Evolutionary conservation across 2,113 vertebrate genomes (phyloP).

Genomic region (Upupa epops): DNA sequence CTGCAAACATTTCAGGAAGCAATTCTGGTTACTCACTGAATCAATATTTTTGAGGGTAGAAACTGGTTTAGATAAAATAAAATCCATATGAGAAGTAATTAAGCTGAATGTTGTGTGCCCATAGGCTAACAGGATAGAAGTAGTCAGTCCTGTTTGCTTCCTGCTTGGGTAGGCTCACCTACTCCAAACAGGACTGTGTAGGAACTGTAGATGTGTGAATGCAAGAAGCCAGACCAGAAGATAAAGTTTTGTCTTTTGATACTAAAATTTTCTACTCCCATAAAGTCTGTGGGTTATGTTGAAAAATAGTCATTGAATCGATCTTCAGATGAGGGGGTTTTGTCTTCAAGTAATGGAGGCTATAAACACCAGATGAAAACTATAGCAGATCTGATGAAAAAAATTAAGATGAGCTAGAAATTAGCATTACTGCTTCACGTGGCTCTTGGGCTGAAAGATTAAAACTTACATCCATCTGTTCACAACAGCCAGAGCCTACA

Average conservation of each 20-base stretch:
- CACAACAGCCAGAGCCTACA: neutral
- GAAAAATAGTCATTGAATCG: neutral
- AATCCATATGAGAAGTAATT: neutral
- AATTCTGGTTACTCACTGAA: neutral
- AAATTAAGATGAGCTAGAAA: neutral
- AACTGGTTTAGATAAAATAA: conserved; percentile 13
- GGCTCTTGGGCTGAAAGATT: neutral
- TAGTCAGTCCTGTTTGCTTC: neutral
- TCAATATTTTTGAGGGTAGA: neutral
- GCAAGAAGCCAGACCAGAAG: neutral
- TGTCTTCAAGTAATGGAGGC: neutral
- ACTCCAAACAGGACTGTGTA: neutral
- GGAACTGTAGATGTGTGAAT: neutral
- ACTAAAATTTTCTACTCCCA: neutral
- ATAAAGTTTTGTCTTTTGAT: neutral
- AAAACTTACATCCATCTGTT: neutral
- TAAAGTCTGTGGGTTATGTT: neutral
- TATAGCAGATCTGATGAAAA: neutral
- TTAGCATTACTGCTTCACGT: neutral
- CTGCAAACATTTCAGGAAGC: conserved; percentile 21
- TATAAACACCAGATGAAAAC: neutral
- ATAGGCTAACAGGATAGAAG: neutral
- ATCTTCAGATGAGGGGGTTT: neutral
- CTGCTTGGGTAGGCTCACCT: neutral
- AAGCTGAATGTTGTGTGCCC: neutral